Conservation (phyloP, 1,140 invertebrate genomes). For the Vanessa tameamea region DNA sequence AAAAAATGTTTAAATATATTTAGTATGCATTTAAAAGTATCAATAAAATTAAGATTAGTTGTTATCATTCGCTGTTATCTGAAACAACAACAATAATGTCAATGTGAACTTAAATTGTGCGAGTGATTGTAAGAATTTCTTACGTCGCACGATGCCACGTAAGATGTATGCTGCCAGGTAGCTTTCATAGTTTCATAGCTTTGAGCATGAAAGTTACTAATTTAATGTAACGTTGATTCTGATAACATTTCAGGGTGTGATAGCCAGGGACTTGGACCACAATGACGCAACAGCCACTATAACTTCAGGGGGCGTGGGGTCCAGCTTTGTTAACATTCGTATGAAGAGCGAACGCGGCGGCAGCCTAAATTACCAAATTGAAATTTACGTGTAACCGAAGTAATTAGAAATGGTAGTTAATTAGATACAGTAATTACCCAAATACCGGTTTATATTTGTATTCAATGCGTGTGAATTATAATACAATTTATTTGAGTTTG, state of each 20-base stretch:
- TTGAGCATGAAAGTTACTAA: no score
- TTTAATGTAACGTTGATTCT: not conserved
- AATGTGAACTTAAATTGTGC: no score
- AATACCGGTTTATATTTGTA: not conserved
- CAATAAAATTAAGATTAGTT: no score
- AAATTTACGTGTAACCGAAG: slow-evolving; percentile 55
- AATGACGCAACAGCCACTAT: slow-evolving; percentile 47
- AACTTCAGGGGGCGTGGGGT: slow-evolving; percentile 63
- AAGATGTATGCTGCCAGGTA: no score
- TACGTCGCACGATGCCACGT: no score
- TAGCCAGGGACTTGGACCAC: slow-evolving; percentile 59
- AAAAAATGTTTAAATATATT: no score
- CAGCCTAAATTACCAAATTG: slow-evolving; percentile 64
- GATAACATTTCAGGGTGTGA: slow-evolving; percentile 51
- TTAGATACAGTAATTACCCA: not conserved
- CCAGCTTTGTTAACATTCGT: slow-evolving; percentile 58
- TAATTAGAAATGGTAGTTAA: not conserved
- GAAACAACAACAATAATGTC: no score
- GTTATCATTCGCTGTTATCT: no score
- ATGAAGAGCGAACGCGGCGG: slow-evolving; percentile 65
- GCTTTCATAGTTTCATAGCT: no score
- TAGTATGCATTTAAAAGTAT: no score
- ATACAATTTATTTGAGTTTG: no score
- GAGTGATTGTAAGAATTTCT: no score
- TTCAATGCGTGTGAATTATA: not conserved